Conservation (phyloP, 2,888 invertebrate species). For the Chrysolina oricalcia region DNA sequence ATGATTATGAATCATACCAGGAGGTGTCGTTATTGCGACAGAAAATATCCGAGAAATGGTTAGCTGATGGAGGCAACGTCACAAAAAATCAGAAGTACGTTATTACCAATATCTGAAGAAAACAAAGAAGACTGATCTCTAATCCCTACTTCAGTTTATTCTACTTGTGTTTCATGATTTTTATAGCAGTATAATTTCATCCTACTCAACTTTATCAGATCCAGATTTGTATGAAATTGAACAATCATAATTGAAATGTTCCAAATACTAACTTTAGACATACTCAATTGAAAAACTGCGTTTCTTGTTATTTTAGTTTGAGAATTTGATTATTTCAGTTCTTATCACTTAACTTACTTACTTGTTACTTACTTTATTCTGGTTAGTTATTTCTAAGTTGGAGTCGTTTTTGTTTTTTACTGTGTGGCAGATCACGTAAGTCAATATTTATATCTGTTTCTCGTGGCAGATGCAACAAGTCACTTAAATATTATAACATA, state of each 20-base stretch:
- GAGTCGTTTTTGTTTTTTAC: background rate
- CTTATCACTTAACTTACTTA: background rate
- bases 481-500: conserved; percentile 1
- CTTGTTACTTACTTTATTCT: background rate
- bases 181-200: conserved; percentile 1
- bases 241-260: background rate
- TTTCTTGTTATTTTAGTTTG: background rate
- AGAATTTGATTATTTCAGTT: conserved; percentile 1
- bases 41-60: no score
- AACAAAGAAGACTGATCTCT: background rate
- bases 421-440: background rate
- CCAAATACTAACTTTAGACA: conserved; percentile 2
- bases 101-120: no score
- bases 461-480: conserved; percentile 17
- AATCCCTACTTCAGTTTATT: conserved; percentile 10
- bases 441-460: conserved; percentile 12
- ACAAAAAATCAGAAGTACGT: no score
- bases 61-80: no score
- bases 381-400: background rate
- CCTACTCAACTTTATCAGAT: conserved; percentile 7
- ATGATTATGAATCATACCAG: conserved; percentile 8
- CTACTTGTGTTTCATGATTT: conserved; percentile 11
- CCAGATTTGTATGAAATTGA: conserved; percentile 1
- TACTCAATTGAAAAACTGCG: conserved; percentile 9
- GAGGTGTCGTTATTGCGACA: no score